Percentiles rank a stretch among this genome's conserved stretches.
Evolutionary conservation across 2,797 vertebrate genomes (phyloP).

Genomic region (Denticeps clupeoides): DNA sequence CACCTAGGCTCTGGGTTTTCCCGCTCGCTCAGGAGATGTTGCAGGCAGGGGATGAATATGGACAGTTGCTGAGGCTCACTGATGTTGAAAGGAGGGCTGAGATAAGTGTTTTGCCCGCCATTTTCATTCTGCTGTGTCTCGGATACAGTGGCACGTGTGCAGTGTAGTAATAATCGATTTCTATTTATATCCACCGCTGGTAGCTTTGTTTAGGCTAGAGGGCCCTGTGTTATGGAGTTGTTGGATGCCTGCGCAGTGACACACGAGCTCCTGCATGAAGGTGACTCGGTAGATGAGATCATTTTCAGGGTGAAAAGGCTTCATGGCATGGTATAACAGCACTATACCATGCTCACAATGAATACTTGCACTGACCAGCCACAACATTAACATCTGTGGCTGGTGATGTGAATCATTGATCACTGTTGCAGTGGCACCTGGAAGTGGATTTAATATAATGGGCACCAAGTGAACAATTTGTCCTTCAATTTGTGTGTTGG

Average conservation of each 20-base stretch:
- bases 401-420: no score
- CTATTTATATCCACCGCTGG: conserved; percentile 2
- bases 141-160: no score
- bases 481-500: no score
- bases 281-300: background rate
- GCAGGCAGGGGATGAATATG: background rate
- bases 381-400: background rate
- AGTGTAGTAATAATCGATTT: background rate
- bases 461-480: no score
- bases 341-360: no score
- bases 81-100: background rate
- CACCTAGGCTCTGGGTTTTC: conserved; percentile 13
- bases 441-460: no score
- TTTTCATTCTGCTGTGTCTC: no score
- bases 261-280: background rate
- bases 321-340: no score
- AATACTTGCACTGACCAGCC: background rate
- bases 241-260: background rate
- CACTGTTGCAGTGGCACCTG: no score
- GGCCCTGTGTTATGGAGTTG: background rate
- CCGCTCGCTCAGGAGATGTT: no score
- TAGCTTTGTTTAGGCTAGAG: background rate
- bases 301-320: no score
- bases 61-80: background rate
- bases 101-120: no score